Base-by-base conservation (phyloP, 2,888 invertebrate genomes). In the Leptopilina syphax region DNA sequence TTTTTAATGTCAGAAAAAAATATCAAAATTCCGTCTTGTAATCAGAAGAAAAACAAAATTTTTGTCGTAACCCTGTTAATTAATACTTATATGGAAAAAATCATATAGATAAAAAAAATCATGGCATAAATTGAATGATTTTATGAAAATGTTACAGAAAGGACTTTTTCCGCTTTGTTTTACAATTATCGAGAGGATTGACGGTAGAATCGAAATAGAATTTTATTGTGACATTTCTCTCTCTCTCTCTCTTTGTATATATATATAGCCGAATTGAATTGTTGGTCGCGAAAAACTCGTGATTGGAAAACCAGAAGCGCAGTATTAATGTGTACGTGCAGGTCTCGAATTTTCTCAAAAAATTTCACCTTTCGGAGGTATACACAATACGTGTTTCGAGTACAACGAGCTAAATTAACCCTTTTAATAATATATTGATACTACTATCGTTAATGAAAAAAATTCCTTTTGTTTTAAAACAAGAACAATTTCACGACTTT, bases 301-400 rank as follows among this genome's bases (percentile, higher is more conserved):
- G 78, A 78, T 78, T 68, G 78, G 68, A 78, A 78, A 78, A 68
- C 78, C 57, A 78, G 60, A 41, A 67, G 68, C 78, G 57, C 60
- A 60, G 63, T 78, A 70, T 78, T 78, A 78, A 78, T 78, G 66
- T 41, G 68, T 27, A 60, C 66, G 57, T 68, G 60, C 57, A 10
- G 34, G 68, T 60, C 47, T 67, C 66, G 73, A 73, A 73, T 73
- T 73, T 73, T 73, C 73, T 73, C 73, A 73, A 73, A 34, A 34
- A 73, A 54, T 34, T 54, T 57, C 66, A 65, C 41, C 47, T 44
- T 67, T 34, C 18, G 79, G 54, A 78, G 66, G 34, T 68, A 66
- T 68, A 73, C 70, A 50, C 47, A 68, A 77, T 73, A 73, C 73
- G 73, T 73, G 73, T 41, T 24, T 57, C 57, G 73, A 73, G 73